Conservation (phyloP, 2,888 invertebrate species). For the Metopia argyrocephala region DNA sequence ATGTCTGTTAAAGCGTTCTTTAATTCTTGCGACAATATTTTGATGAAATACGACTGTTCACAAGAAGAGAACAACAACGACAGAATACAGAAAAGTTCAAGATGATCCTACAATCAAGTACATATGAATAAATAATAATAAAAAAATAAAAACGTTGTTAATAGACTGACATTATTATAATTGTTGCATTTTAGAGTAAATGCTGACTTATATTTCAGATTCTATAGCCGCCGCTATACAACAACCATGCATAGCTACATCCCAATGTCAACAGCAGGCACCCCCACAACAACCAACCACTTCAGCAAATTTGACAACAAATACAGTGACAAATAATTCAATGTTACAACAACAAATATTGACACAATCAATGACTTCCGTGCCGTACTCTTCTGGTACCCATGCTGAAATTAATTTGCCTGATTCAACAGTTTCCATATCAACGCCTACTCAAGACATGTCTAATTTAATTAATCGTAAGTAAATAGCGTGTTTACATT, state of each 20-base stretch:
- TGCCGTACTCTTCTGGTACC: background rate
- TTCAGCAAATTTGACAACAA: background rate
- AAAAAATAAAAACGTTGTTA: background rate
- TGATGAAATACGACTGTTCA: background rate
- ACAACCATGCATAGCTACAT: background rate
- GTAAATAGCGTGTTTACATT: slow-evolving; percentile 28
- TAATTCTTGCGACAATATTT: background rate
- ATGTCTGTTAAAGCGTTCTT: too few species aligned
- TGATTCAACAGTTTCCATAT: slow-evolving; percentile 52
- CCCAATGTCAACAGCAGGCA: slow-evolving; percentile 5
- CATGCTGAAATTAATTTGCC: slow-evolving; percentile 22
- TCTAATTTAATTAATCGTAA: slow-evolving; percentile 43
- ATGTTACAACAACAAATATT: slow-evolving; percentile 26
- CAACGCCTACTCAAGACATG: slow-evolving; percentile 36
- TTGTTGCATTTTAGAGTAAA: background rate
- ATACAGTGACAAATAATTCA: background rate
- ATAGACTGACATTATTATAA: background rate
- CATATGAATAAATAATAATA: background rate
- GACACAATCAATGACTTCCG: slow-evolving; percentile 27
- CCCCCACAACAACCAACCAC: background rate
- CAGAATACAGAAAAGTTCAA: too few species aligned
- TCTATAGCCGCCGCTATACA: background rate
- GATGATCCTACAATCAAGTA: background rate
- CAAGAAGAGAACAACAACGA: too few species aligned
- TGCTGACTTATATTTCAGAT: background rate